phyloP scores from a whole-genome alignment of 2,113 vertebrate species.

The Pionites leucogaster region DNA sequence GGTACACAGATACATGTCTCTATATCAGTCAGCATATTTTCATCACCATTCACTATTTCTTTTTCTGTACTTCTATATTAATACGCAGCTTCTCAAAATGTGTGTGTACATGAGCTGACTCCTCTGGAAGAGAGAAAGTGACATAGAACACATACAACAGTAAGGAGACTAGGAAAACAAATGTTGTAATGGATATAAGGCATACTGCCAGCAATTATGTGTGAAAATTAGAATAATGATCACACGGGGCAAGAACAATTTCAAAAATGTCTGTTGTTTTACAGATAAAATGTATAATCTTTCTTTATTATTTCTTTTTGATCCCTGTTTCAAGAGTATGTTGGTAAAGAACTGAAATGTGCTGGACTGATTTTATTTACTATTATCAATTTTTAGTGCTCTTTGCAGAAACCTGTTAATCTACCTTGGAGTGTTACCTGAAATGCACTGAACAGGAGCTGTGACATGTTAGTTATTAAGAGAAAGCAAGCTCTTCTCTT shows the following conservation, averaged over 20 bases:
- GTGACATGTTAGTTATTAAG: background rate
- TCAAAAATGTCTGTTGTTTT: background rate
- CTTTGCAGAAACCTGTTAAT: background rate
- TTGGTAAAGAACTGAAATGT: background rate
- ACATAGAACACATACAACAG: background rate
- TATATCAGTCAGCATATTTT: background rate
- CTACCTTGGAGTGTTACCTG: background rate
- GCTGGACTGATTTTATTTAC: background rate
- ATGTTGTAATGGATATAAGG: background rate
- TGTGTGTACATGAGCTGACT: background rate
- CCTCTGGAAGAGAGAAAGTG: background rate
- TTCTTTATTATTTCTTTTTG: background rate
- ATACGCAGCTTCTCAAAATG: background rate
- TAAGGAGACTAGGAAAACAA: background rate
- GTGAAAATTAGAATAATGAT: background rate
- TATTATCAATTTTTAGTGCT: background rate
- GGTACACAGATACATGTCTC: rapidly evolving
- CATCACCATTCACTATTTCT: background rate
- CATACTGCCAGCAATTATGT: background rate
- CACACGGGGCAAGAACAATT: background rate
- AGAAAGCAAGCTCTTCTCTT: background rate
- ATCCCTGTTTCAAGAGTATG: background rate
- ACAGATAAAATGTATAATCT: background rate
- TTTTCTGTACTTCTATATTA: background rate
- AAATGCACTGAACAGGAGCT: background rate